Evolutionary conservation across 1,140 invertebrate genomes (phyloP).

Genomic region (Oryctes rhinoceros): DNA sequence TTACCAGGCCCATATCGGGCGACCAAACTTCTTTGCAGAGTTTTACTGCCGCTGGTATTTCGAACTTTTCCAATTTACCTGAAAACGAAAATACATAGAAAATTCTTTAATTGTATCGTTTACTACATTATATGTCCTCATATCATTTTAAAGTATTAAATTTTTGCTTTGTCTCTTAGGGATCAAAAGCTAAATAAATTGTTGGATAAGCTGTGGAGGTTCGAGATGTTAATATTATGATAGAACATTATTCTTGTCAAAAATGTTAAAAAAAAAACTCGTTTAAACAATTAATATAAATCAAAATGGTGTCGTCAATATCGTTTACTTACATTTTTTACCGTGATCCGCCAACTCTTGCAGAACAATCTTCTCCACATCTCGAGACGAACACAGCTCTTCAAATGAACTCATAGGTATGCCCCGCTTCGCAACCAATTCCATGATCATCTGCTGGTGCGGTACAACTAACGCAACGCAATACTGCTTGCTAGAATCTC

Average conservation of each 20-base stretch:
- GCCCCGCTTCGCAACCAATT: constrained; percentile 73
- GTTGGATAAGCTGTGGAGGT: no score
- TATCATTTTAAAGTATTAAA: no score
- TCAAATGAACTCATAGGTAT: constrained; percentile 71
- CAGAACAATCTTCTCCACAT: constrained; percentile 80
- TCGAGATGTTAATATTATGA: no score
- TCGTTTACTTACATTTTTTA: constrained; percentile 79
- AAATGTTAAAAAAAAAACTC: no score
- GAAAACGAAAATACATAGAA: constrained; percentile 44
- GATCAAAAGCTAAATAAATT: no score
- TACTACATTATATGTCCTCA: no score
- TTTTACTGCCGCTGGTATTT: constrained; percentile 91
- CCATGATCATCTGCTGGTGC: constrained; percentile 75
- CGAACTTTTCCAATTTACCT: constrained; percentile 88
- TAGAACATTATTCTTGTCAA: no score
- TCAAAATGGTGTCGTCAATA: no score
- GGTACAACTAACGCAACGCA: constrained; percentile 93
- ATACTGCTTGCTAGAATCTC: constrained; percentile 83
- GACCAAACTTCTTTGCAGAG: constrained; percentile 93
- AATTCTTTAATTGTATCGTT: neutral
- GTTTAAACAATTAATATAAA: no score
- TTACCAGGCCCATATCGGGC: constrained; percentile 95
- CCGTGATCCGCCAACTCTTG: constrained; percentile 82
- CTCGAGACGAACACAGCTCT: constrained; percentile 75
- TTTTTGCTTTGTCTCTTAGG: no score